These are phyloP conservation scores for Callinectes sapidus DNA, from an alignment of 2,888 invertebrate genomes.

Conservation along the genomic window DNA sequence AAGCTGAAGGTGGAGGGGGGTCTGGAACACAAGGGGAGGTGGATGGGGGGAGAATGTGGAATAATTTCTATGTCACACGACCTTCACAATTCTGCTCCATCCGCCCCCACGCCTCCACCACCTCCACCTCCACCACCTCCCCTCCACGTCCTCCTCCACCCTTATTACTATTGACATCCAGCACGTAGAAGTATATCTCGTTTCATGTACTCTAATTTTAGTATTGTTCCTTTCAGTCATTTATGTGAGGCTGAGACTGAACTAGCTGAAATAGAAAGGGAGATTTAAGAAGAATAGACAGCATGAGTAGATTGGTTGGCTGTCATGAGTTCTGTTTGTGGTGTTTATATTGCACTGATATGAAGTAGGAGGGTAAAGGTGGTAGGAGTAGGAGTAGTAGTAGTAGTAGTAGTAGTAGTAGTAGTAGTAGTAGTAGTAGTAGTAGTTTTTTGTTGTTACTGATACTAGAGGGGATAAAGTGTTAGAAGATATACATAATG, in stretches of 20 bases:
- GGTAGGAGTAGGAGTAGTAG: neutral
- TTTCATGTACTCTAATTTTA: neutral
- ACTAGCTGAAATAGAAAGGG: neutral
- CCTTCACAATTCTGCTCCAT: neutral
- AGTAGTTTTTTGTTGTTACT: neutral
- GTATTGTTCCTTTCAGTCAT: neutral
- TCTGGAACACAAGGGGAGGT: neutral
- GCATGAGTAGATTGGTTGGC: too few relatives aligned
- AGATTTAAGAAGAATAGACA: too few relatives aligned
- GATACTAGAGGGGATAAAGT: neutral
- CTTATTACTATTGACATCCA: conserved; percentile 18
- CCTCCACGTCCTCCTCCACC: neutral
- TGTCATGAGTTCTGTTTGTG: too few relatives aligned
- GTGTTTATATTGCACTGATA: too few relatives aligned
- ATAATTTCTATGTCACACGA: neutral
- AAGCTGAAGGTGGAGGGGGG: neutral
- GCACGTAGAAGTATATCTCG: neutral
- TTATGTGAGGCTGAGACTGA: neutral
- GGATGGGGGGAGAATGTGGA: neutral
- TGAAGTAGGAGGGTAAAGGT: neutral
- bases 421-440: conserved; percentile 38
- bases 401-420: conserved; percentile 36
- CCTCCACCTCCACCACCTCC: neutral
- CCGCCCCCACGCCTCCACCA: neutral
- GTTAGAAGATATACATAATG: too few relatives aligned